Evolutionary conservation across 2,888 invertebrate species (phyloP).

Genomic region (Ochlodes sylvanus): DNA sequence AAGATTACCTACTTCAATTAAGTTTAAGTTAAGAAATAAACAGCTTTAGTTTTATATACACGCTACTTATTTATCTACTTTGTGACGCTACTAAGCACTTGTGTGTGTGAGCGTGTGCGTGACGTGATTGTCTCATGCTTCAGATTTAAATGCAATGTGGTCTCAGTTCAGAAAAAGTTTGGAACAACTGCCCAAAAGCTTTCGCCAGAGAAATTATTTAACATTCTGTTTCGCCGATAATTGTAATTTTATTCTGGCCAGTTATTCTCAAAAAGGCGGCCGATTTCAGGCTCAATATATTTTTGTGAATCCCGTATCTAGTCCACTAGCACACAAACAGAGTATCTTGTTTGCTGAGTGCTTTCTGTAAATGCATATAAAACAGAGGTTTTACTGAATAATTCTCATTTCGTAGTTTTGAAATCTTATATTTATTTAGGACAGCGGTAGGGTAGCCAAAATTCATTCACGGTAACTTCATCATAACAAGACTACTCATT

Average conservation of each 20-base stretch:
- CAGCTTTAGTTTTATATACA: too few relatives aligned
- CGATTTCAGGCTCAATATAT: background rate
- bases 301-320: background rate
- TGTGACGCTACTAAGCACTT: too few relatives aligned
- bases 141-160: too few relatives aligned
- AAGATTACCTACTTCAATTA: too few relatives aligned
- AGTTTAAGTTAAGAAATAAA: too few relatives aligned
- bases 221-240: background rate
- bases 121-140: too few relatives aligned
- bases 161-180: too few relatives aligned
- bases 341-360: slow-evolving; percentile 11
- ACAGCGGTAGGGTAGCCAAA: background rate
- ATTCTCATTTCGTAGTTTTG: slow-evolving; percentile 27
- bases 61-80: too few relatives aligned
- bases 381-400: slow-evolving; percentile 24
- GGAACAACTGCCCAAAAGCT: background rate
- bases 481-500: too few relatives aligned
- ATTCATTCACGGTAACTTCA: too few relatives aligned
- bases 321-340: slow-evolving; percentile 6
- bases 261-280: background rate
- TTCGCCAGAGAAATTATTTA: background rate
- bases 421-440: slow-evolving; percentile 29
- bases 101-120: too few relatives aligned
- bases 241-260: background rate
- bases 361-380: slow-evolving; percentile 20